Base-by-base conservation (phyloP, 2,888 invertebrate species). In the Cylloceria caligata region DNA sequence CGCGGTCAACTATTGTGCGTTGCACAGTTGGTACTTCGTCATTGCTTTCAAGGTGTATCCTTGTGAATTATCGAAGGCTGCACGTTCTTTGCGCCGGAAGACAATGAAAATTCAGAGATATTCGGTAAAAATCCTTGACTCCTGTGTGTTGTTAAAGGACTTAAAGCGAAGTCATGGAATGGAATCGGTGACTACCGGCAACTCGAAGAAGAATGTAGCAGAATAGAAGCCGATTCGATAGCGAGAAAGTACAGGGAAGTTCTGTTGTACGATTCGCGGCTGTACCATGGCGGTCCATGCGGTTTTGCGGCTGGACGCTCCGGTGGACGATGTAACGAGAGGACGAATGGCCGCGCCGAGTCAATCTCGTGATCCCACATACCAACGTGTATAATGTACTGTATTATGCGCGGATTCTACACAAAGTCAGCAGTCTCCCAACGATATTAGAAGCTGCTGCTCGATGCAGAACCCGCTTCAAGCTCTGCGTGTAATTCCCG, bases 261-360 rank as follows among this genome's bases (percentile, higher is more conserved):
- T 45, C 21, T 57, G 52, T 36, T 72, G 76, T 55, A 69, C 74
- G 75, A 24, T 73, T 34, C 30, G 42, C 60, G 55, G 52, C 74
- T 72, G 72, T 21, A 55, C 52, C 36, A 16, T 52, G 62, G 24
- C 52, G 76, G 60, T 60, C 39, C 49, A 75, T 91, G 91, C 85
- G 91, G 91, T 91, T 89, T 85, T 91, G 91, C 87, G 91, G 91
- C 88, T 90, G 86, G 84, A 88, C 88, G 91, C 86, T 90, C 85
- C 88, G 86, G 78, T 88, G 91, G 84, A 84, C 88, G 83, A 78
- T 82, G 84, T 91, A 91, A 91, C 89, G 69, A 81, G 74, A 69
- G 27, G 62, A 73, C 57, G 55, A 68, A 19, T 39, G 39, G 71
- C 65, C 78, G 45, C 75, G 64, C 30, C 60, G 60, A 72, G 24